Evolutionary conservation across 2,797 vertebrate species (phyloP).

Genomic region (Stomatorhinus walkeri): DNA sequence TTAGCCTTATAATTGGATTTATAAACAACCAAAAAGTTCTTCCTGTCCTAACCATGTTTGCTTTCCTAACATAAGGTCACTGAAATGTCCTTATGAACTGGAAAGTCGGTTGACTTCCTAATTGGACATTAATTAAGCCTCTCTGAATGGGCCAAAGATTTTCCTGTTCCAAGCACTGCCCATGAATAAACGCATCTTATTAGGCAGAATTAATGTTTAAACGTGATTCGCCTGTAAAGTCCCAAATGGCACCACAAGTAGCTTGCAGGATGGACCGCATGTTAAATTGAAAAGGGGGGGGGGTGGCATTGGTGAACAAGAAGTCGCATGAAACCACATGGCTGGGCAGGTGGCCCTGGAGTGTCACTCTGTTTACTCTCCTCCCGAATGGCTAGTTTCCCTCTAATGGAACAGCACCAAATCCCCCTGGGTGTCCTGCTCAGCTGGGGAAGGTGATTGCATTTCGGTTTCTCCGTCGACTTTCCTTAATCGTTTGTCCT

Average conservation of each 20-base stretch:
- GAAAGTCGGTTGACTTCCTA: not conserved
- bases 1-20: not conserved
- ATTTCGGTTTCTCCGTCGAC: not conserved
- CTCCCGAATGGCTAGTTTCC: not conserved
- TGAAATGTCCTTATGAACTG: not conserved
- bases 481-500: constrained; percentile 17
- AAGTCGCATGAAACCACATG: not conserved
- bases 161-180: not conserved
- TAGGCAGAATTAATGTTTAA: not conserved
- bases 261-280: no score
- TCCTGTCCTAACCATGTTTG: not conserved
- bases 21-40: not conserved
- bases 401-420: not conserved
- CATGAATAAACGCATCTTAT: constrained; percentile 3
- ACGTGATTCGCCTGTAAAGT: not conserved
- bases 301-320: not conserved
- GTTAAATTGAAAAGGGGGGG: not conserved
- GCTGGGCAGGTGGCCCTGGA: not conserved
- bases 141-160: constrained; percentile 5
- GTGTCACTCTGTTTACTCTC: not conserved
- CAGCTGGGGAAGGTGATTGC: not conserved
- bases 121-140: constrained; percentile 9
- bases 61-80: not conserved
- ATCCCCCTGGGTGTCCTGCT: not conserved
- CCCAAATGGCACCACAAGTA: not conserved